phyloP scores from a whole-genome alignment of 2,888 invertebrate species.

The Xylophagus ater region DNA sequence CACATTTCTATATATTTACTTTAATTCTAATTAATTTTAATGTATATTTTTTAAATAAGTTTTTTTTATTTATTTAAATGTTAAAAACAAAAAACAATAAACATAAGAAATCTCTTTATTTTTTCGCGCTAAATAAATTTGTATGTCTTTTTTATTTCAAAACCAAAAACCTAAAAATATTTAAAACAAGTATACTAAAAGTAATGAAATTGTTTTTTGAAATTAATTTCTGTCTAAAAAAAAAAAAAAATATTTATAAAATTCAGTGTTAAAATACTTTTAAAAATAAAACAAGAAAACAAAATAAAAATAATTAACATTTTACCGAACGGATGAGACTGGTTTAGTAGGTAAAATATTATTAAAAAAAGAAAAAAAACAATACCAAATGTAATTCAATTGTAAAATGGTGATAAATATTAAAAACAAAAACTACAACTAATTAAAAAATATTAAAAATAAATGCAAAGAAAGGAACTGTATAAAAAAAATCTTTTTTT shows the following conservation, averaged over 20 bases:
- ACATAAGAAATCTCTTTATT: too few species aligned
- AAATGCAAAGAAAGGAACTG: background rate
- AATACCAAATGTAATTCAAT: background rate
- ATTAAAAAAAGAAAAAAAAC: background rate
- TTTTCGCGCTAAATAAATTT: too few species aligned
- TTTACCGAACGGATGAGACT: constrained; percentile 9
- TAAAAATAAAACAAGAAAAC: background rate
- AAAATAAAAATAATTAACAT: background rate
- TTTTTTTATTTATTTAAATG: too few species aligned
- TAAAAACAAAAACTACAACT: background rate
- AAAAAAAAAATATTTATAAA: background rate
- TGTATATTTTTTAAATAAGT: too few species aligned
- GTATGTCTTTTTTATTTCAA: too few species aligned
- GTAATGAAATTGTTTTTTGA: too few species aligned
- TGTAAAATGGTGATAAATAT: background rate
- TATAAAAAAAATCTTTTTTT: background rate
- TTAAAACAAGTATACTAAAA: too few species aligned
- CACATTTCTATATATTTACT: too few species aligned
- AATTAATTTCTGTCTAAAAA: too few species aligned
- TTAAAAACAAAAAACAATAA: too few species aligned
- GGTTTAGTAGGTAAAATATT: constrained; percentile 7
- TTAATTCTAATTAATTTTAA: too few species aligned
- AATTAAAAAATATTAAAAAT: background rate
- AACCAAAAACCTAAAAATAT: too few species aligned
- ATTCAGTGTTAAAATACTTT: background rate